Percentiles rank a stretch among this genome's conserved stretches.
phyloP scores from a whole-genome alignment of 2,113 vertebrate genomes.

The Rhabdomys dilectus region DNA sequence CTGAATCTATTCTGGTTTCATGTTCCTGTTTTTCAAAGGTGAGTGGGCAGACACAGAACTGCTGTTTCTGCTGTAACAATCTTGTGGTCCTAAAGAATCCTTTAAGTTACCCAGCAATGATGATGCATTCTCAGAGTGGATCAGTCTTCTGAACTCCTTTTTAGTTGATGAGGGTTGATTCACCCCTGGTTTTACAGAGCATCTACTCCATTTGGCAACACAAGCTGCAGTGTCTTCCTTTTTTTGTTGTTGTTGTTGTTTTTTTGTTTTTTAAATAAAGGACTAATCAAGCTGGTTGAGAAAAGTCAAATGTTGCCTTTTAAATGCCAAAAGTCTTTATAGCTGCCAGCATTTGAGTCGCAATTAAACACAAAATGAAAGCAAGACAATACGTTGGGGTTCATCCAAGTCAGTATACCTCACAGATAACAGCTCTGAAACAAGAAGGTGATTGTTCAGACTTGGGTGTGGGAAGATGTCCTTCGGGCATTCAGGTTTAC shows the following conservation, averaged over 20 bases:
- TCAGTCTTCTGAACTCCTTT: not conserved
- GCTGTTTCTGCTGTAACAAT: slow-evolving; percentile 8
- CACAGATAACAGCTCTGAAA: slow-evolving; percentile 52
- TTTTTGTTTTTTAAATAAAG: not conserved
- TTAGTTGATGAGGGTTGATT: not conserved
- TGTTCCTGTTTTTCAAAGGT: slow-evolving; percentile 66
- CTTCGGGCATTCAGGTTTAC: slow-evolving; percentile 57
- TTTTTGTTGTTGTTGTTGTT: too few relatives aligned
- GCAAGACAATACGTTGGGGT: slow-evolving; percentile 57
- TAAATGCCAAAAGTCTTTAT: slow-evolving; percentile 31
- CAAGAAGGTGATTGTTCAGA: slow-evolving; percentile 68
- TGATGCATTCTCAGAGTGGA: not conserved
- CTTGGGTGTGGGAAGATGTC: slow-evolving; percentile 37
- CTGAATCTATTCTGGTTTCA: slow-evolving; percentile 73
- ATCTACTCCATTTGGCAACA: not conserved
- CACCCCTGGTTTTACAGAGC: not conserved
- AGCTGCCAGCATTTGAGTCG: slow-evolving; percentile 35
- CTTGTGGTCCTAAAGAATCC: slow-evolving; percentile 2
- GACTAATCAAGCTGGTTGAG: not conserved
- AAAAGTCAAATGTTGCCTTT: slow-evolving; percentile 24
- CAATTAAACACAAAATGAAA: slow-evolving; percentile 57
- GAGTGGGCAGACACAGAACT: slow-evolving; percentile 60
- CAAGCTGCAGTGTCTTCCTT: not conserved
- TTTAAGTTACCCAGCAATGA: not conserved
- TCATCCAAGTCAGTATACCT: slow-evolving; percentile 39